These are phyloP conservation scores for Acronicta psi DNA, from an alignment of 2,888 invertebrate species.

Conservation along the genomic window DNA sequence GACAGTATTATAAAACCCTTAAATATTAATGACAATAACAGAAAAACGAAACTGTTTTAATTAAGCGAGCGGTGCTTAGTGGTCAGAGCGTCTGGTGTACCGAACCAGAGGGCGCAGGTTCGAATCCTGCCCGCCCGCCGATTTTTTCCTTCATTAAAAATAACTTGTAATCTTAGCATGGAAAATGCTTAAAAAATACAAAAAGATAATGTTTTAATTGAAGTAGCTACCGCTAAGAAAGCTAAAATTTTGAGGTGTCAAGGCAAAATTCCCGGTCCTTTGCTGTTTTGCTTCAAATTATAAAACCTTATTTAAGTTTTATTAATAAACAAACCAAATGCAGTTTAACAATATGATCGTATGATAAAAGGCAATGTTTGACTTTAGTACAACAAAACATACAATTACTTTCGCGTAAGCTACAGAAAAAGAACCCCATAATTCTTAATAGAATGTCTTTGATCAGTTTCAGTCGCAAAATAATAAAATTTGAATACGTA, in stretches of 20 bases:
- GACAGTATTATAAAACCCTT: not conserved
- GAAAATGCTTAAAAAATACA: too few species aligned
- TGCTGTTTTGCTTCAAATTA: not conserved
- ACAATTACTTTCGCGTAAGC: not conserved
- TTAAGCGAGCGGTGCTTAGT: too few species aligned
- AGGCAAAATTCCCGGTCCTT: slow-evolving; percentile 9
- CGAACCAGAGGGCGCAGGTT: too few species aligned
- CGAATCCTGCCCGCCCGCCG: too few species aligned
- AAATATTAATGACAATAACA: not conserved
- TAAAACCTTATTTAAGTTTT: not conserved
- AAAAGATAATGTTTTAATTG: too few species aligned
- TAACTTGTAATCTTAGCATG: too few species aligned
- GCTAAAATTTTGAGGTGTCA: not conserved
- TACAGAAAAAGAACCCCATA: slow-evolving; percentile 8
- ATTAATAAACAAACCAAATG: not conserved
- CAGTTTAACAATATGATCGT: not conserved
- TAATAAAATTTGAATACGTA: slow-evolving; percentile 39
- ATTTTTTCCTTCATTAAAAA: too few species aligned
- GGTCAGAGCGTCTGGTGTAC: too few species aligned
- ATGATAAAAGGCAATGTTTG: slow-evolving; percentile 1
- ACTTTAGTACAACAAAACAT: not conserved
- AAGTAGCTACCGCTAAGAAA: too few species aligned
- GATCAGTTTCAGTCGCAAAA: slow-evolving; percentile 29
- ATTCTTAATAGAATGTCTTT: slow-evolving; percentile 21
- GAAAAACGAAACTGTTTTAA: too few species aligned